Base-by-base conservation (phyloP, 2,888 invertebrate genomes). In the Girardia tigrina region DNA sequence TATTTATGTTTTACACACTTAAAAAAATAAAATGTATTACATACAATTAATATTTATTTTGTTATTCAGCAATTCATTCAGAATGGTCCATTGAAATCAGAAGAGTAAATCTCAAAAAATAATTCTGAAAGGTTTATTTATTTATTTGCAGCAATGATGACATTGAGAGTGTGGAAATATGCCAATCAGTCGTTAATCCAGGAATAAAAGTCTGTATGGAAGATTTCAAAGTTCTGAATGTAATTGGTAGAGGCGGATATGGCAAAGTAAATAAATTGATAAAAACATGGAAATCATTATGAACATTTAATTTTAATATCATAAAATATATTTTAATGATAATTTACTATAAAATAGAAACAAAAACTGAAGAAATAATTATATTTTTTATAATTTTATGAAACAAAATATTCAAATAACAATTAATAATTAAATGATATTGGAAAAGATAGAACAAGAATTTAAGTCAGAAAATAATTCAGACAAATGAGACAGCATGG, bases 211-310 rank as follows among this genome's bases (percentile, higher is more conserved):
- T 76, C 2, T 26, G 36, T 70, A 23, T 29, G 26, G 73, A 91
- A 84, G 97, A 98, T 86, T 99, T 99, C 86, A 91, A 95, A 85
- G 86, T 99, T 76, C 89, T 93, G 78, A 94, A 93, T 86, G 94
- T 87, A 27, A 92, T 81, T 77, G 98, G 98, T 28, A 95, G 95
- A 87, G 98, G 98, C 79, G 98, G 98, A 78, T 99, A 98, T 87
- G 98, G 98, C 81, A 99, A 86, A 85, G 85, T 86, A 69, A 73
- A 14, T 73, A 4, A 6, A 16, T 69, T 29, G 16, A 23, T n/a
- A 8, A 27, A 27, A 27, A 72, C 16, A 8, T n/a, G 8, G 16
- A 12, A 36, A 36, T 36, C 16, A 12, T 16, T 36, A 12, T 36
- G 16, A 36, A 12, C 8, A 36, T 12, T 36, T 36, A 36, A 36